Evolutionary conservation across 2,113 vertebrate species (phyloP).

Genomic region (Tachycineta bicolor): DNA sequence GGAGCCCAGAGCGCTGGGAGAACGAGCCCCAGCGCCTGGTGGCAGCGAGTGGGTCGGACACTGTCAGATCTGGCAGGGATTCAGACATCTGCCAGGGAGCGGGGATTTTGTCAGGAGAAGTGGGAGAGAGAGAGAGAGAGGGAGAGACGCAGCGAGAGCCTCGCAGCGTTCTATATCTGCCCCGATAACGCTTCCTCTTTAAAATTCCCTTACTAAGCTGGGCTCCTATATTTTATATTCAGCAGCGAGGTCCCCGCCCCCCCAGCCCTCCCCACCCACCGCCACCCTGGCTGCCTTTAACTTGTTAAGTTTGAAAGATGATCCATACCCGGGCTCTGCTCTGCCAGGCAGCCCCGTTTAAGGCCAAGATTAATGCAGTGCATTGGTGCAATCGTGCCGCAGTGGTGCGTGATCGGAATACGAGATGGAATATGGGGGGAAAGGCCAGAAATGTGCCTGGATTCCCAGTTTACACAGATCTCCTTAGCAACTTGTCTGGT

Average conservation of each 20-base stretch:
- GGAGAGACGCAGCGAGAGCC: neutral
- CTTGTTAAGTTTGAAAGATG: slow-evolving; percentile 79
- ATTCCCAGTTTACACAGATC: slow-evolving; percentile 77
- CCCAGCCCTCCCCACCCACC: neutral
- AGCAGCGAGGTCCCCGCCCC: slow-evolving; percentile 11
- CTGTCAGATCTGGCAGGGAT: neutral
- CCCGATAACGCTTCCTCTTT: slow-evolving; percentile 19
- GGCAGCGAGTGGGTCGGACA: neutral
- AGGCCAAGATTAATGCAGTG: slow-evolving; percentile 88
- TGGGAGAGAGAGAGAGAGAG: neutral
- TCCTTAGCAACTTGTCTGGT: slow-evolving; percentile 82
- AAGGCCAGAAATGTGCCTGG: slow-evolving; percentile 75
- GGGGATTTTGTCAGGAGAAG: slow-evolving; percentile 12
- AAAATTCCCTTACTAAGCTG: slow-evolving; percentile 54
- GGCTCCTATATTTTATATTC: slow-evolving; percentile 47
- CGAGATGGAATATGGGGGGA: slow-evolving; percentile 75
- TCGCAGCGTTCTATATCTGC: neutral
- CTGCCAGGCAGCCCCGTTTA: slow-evolving; percentile 81
- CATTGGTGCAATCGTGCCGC: slow-evolving; percentile 86
- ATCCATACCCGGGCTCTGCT: slow-evolving; percentile 71
- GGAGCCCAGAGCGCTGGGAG: neutral
- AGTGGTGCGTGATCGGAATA: slow-evolving; percentile 92
- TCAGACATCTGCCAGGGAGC: slow-evolving; percentile 39
- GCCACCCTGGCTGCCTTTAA: slow-evolving; percentile 22
- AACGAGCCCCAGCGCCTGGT: neutral